Evolutionary conservation across 2,888 invertebrate species (phyloP), one percentile per base, ranked within the genome.

Genomic region (Cephonodes hylas): DNA sequence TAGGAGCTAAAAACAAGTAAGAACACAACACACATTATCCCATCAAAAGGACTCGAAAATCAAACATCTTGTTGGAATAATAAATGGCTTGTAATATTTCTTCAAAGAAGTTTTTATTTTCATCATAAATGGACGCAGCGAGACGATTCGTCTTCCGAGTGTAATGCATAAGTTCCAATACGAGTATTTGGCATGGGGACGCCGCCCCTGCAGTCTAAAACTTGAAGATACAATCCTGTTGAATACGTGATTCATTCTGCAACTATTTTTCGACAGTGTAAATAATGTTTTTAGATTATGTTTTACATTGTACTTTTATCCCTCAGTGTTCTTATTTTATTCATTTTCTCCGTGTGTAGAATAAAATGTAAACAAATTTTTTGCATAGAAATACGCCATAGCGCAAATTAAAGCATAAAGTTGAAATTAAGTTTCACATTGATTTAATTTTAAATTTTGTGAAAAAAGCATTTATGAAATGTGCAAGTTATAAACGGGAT

Each of bases 101-200:
- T 22, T 13, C 44, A 45, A 57, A 56, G 25, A 56, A 27, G 44
- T 61, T 66, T 67, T 62, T 59, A 62, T 15, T 61, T 53, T 58
- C 59, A 66, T 65, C 68, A 66, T 65, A 38, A 53, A 53, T 60
- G 48, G 48, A 48, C 38, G 48, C 25, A 25, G n/a, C 18, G 45
- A 71, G 73, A 72, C 70, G 67, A 53, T 64, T 48, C 65, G 64
- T 67, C 66, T 72, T 68, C 68, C 73, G 69, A 76, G 77, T 77
- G 79, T 77, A 80, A 83, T 78, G 77, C 76, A 78, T 77, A 80
- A 83, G 78, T 81, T 81, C 75, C 81, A 82, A 83, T 82, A 79
- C 80, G 80, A 82, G 83, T 84, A 77, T 76, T 83, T 85, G 79
- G 69, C 72, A 76, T 79, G 85, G 88, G 89, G 83, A 71, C 61